These are phyloP conservation scores for Drosophila chauvacae DNA, from an alignment of 1,140 invertebrate genomes.

Conservation along the genomic window DNA sequence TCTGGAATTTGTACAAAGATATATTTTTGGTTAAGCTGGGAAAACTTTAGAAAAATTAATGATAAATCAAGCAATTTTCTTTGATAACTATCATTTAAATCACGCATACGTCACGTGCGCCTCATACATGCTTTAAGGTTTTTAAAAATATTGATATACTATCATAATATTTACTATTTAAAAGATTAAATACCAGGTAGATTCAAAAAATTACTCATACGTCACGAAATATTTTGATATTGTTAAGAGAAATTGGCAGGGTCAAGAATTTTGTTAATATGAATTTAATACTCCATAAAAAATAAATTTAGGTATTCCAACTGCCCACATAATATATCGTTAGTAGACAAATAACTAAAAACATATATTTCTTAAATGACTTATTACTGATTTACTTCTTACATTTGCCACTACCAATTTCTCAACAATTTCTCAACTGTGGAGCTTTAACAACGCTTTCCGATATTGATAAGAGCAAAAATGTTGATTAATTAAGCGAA, in stretches of 20 bases:
- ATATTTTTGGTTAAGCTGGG: neutral
- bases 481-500: constrained; percentile 81
- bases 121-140: neutral
- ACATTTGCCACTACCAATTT: constrained; percentile 8
- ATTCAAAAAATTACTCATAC: no score
- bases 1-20: no score
- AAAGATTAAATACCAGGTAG: no score
- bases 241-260: no score
- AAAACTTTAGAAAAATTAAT: no score
- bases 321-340: neutral
- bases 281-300: no score
- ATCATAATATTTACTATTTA: no score
- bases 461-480: constrained; percentile 49
- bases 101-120: constrained; percentile 6
- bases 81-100: neutral
- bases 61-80: neutral
- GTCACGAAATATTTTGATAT: no score
- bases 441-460: constrained; percentile 30
- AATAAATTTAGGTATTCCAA: neutral
- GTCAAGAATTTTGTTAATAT: neutral
- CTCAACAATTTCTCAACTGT: constrained; percentile 6
- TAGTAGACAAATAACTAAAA: neutral
- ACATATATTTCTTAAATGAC: neutral
- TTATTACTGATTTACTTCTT: constrained; percentile 5
- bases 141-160: neutral